Conservation (phyloP, 2,888 invertebrate species). For the Idaea aversata region DNA sequence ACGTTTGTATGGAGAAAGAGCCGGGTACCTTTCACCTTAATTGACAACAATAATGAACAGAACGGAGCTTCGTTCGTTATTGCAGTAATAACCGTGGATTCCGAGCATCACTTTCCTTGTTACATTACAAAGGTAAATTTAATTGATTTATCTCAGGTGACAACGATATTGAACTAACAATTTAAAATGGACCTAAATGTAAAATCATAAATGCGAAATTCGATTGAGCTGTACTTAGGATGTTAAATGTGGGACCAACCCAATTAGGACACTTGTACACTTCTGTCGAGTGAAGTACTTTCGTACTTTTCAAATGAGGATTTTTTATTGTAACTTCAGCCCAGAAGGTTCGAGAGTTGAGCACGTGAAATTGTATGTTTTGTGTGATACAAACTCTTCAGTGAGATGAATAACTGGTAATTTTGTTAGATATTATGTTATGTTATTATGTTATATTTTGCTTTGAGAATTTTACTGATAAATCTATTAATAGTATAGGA, state of each 20-base stretch:
- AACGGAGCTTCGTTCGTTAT: conserved; percentile 47
- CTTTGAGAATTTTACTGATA: no score
- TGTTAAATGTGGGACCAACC: conserved; percentile 40
- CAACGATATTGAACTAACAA: conserved; percentile 29
- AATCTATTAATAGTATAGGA: no score
- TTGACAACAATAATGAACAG: conserved; percentile 37
- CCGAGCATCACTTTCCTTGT: conserved; percentile 43
- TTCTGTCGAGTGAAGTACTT: conserved; percentile 31
- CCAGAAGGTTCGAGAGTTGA: conserved; percentile 11
- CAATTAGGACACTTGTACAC: conserved; percentile 50
- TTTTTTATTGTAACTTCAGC: conserved; percentile 20
- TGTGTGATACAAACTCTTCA: not conserved
- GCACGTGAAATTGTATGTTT: conserved; percentile 4
- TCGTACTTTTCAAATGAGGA: conserved; percentile 32
- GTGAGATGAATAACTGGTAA: not conserved
- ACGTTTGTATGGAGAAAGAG: no score
- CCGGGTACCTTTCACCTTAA: conserved; percentile 1
- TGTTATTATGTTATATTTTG: no score
- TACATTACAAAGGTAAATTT: conserved; percentile 43
- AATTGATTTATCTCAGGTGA: conserved; percentile 46
- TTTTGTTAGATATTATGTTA: not conserved
- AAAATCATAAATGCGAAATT: conserved; percentile 25
- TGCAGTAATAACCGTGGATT: conserved; percentile 49
- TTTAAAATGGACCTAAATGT: conserved; percentile 27
- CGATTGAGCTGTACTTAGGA: conserved; percentile 17